Percentiles rank a stretch among this genome's conserved stretches.
Evolutionary conservation across 2,888 invertebrate genomes (phyloP).

Genomic region (Ochlodes sylvanus): DNA sequence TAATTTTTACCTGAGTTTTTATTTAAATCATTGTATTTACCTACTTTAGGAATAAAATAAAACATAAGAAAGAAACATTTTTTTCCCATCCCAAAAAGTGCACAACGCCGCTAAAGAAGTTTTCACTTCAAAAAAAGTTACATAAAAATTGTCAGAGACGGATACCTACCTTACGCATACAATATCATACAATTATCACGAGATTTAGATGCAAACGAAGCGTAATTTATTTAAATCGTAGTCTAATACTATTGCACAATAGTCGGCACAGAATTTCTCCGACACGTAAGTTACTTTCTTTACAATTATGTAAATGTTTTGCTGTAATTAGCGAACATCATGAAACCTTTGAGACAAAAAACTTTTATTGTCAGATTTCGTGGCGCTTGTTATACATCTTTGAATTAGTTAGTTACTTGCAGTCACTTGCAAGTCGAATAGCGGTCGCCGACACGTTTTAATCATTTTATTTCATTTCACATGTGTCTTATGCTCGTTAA

Average conservation of each 20-base stretch:
- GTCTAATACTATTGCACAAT: slow-evolving; percentile 16
- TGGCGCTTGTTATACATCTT: background rate
- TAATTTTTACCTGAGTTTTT: no score
- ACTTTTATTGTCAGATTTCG: slow-evolving; percentile 1
- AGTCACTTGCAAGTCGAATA: background rate
- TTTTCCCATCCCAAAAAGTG: no score
- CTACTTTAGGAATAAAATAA: no score
- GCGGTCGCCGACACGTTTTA: background rate
- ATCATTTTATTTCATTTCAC: background rate
- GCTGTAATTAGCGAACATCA: slow-evolving; percentile 10
- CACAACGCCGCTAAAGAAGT: no score
- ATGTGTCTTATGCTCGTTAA: background rate
- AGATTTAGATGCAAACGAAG: slow-evolving; percentile 9
- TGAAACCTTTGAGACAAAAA: slow-evolving; percentile 9
- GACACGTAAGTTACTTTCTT: slow-evolving; percentile 23
- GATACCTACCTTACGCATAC: background rate
- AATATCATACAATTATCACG: background rate
- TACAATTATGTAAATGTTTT: slow-evolving; percentile 25
- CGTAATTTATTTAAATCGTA: slow-evolving; percentile 23
- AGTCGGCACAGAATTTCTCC: slow-evolving; percentile 16
- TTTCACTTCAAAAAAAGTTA: no score
- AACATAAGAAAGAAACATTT: no score
- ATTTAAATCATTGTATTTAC: no score
- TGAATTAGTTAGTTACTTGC: background rate
- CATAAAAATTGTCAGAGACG: no score